Percentiles rank a stretch among this genome's conserved stretches.
phyloP scores from a whole-genome alignment of 2,113 vertebrate species.

The Deroptyus accipitrinus region DNA sequence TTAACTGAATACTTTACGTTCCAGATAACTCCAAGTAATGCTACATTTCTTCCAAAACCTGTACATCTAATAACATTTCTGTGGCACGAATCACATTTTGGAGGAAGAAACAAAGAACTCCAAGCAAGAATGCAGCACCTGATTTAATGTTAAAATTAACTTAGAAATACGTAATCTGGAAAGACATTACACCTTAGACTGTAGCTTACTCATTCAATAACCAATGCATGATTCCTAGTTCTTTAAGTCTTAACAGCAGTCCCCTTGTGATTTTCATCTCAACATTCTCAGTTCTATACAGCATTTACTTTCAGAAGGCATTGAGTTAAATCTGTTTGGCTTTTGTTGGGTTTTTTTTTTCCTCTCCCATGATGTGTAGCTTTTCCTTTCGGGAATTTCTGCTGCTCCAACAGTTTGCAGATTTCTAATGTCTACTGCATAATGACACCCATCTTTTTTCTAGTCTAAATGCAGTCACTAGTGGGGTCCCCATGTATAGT shows the following conservation, averaged over 20 bases:
- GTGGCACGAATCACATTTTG: background rate
- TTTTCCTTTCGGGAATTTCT: background rate
- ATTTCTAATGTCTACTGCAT: background rate
- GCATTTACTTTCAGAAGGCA: background rate
- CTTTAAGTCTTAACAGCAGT: background rate
- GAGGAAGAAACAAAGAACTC: background rate
- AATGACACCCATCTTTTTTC: background rate
- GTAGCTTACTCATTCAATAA: background rate
- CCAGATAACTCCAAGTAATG: background rate
- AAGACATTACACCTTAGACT: background rate
- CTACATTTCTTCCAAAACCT: background rate
- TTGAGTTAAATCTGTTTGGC: background rate
- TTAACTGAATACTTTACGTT: background rate
- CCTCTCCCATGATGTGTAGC: too few relatives aligned
- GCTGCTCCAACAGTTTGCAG: background rate
- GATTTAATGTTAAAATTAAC: background rate
- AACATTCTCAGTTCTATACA: fast-evolving
- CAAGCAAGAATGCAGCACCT: background rate
- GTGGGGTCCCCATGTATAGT: background rate
- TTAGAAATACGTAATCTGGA: background rate
- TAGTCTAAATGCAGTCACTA: background rate
- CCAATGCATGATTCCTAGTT: background rate
- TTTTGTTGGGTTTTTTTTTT: too few relatives aligned
- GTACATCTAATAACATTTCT: background rate
- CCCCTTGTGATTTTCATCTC: background rate